Conservation (phyloP, 1,140 invertebrate genomes). For the Lethocerus indicus region DNA sequence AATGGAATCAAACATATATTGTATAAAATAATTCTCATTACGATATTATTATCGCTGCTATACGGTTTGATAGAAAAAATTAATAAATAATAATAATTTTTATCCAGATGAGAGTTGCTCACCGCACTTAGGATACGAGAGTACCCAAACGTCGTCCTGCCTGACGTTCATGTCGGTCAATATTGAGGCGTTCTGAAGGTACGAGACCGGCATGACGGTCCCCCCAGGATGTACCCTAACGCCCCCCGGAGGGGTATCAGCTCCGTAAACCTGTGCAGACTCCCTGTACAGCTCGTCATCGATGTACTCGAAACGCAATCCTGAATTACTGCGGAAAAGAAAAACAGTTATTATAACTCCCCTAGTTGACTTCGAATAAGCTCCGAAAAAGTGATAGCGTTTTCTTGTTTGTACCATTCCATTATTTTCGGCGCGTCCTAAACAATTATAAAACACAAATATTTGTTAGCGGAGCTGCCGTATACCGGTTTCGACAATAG, state of each 20-base stretch:
- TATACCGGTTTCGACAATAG: no score
- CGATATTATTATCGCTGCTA: no score
- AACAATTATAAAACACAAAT: no score
- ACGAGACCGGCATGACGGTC: background rate
- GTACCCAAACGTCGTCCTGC: slow-evolving; percentile 57
- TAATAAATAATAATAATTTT: no score
- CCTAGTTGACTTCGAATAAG: background rate
- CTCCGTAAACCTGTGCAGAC: background rate
- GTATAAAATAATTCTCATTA: no score
- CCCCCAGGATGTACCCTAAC: slow-evolving; percentile 4
- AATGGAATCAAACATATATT: no score
- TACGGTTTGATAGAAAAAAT: no score
- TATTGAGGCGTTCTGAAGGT: background rate
- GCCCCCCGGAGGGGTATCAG: slow-evolving; percentile 10
- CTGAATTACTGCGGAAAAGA: background rate
- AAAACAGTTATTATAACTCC: background rate
- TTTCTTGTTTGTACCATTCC: no score
- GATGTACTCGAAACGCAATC: background rate
- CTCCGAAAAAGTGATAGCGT: background rate
- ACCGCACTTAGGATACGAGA: slow-evolving; percentile 68
- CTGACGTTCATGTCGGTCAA: slow-evolving; percentile 46
- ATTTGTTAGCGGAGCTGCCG: no score
- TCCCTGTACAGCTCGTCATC: slow-evolving; percentile 1
- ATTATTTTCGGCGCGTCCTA: no score
- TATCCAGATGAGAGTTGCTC: no score